Evolutionary conservation across 2,888 invertebrate species (phyloP).

Genomic region (Drosophila sordidapex): DNA sequence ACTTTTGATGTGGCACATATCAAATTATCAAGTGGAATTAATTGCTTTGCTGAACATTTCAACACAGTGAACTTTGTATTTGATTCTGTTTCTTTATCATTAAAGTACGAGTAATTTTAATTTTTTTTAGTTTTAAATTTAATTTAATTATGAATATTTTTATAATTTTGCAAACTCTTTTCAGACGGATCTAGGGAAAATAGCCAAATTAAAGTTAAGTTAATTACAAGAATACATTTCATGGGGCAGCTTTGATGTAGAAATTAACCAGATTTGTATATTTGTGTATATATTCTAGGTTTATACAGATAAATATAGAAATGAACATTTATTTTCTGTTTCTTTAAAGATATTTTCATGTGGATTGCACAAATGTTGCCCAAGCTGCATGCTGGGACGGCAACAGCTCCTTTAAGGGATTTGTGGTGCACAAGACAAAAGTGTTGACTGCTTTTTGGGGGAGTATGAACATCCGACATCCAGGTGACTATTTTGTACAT

Average conservation of each 20-base stretch:
- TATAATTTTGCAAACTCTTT: background rate
- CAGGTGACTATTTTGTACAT: conserved; percentile 35
- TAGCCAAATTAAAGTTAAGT: background rate
- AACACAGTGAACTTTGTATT: background rate
- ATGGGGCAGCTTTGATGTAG: background rate
- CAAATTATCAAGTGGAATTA: background rate
- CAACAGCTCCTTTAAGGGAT: conserved; percentile 1
- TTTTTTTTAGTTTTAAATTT: background rate
- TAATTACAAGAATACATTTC: background rate
- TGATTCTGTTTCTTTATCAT: background rate
- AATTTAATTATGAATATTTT: background rate
- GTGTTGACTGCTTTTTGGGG: conserved; percentile 16
- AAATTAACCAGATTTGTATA: background rate
- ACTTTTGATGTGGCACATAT: background rate
- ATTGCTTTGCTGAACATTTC: background rate
- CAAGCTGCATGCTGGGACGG: background rate
- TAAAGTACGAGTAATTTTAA: background rate
- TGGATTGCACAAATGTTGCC: background rate
- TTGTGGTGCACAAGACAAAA: conserved; percentile 1
- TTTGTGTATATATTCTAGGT: background rate
- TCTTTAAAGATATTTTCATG: background rate
- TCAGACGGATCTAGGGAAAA: background rate
- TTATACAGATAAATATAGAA: background rate
- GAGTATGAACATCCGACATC: background rate
- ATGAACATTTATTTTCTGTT: background rate